These are phyloP conservation scores for Noctua pronuba DNA, from an alignment of 2,888 invertebrate species.

Conservation along the genomic window DNA sequence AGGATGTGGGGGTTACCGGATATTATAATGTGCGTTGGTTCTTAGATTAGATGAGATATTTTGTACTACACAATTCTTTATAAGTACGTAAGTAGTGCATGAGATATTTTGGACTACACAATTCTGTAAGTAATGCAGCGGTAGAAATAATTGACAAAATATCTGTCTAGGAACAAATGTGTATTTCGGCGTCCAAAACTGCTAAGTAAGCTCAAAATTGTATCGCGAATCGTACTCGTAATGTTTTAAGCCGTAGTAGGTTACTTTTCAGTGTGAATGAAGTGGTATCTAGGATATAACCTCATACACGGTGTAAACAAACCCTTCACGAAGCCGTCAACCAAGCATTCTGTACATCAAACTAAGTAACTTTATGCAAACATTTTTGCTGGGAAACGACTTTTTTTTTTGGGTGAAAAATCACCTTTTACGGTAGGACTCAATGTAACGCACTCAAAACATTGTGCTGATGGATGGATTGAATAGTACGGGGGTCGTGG, in stretches of 20 bases:
- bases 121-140: not conserved
- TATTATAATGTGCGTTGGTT: constrained; percentile 11
- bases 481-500: too few relatives aligned
- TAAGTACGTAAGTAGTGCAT: not conserved
- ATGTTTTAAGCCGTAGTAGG: not conserved
- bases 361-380: too few relatives aligned
- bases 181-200: not conserved
- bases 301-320: too few relatives aligned
- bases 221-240: not conserved
- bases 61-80: not conserved
- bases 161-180: not conserved
- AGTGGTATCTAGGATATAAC: not conserved
- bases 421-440: too few relatives aligned
- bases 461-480: too few relatives aligned
- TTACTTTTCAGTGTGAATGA: not conserved
- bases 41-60: not conserved
- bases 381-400: too few relatives aligned
- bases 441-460: too few relatives aligned
- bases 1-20: constrained; percentile 3
- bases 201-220: not conserved
- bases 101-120: not conserved
- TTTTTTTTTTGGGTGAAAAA: too few relatives aligned
- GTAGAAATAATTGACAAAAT: not conserved
- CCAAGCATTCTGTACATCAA: too few relatives aligned
- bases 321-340: too few relatives aligned